Evolutionary conservation across 2,797 vertebrate species (phyloP), one percentile per base, ranked within the genome.

Genomic region (Crocodylus rhombifer): DNA sequence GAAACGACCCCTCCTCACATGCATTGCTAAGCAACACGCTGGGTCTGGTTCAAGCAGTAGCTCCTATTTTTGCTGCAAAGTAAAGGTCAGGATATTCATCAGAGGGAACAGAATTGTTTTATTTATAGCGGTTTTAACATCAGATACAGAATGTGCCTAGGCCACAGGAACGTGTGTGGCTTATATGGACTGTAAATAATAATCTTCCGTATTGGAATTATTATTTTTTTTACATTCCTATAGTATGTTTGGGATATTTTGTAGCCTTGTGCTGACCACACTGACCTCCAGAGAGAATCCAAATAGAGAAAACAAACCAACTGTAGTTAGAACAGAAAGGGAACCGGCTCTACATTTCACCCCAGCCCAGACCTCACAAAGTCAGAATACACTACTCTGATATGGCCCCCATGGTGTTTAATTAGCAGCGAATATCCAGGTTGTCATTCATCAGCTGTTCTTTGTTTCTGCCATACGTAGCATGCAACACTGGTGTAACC

Each of bases 401-500:
- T 42, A 71, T 21, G 36, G 33, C 33, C 67, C 20, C 33, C 4
- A 71, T 71, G 30, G 20, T 23, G 11, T 69, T 42, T 71, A 33
- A 78, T 83, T 33, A 67, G 57, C 62, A 58, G 56, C 26, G 8
- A 11, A 57, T 77, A 42, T 64, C 69, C 76, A 58, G 18, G 58
- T 6, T 42, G 80, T n/a, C 10, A 16, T 55, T 51, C 57, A 57
- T 65, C 18, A 5, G 2, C 61, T 11, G 16, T 57, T 36, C n/a
- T 33, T n/a, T 67, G 30, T 21, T 30, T 26, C 71, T 71, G 3
- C 36, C 61, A 30, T 61, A 63, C 21, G 69, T 25, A 3, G 16
- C 3, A 1, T 21, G n/a, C 4, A 64, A 56, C 42, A n/a, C 0
- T 60, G 8, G 57, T 13, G 7, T 21, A 28, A 17, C 0, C 1